phyloP scores from a whole-genome alignment of 2,113 vertebrate species.

The Paralichthys olivaceus region DNA sequence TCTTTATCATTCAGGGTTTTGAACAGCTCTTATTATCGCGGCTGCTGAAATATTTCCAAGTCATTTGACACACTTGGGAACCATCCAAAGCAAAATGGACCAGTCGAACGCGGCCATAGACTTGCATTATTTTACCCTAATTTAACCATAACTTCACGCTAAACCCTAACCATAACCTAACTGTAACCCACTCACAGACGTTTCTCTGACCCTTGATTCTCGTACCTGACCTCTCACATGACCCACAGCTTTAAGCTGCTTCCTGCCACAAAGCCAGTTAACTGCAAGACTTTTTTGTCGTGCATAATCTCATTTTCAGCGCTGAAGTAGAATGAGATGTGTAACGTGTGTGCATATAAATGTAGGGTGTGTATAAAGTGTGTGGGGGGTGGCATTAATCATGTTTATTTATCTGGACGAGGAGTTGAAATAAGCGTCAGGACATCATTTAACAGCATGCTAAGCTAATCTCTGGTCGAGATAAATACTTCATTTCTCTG shows the following conservation, averaged over 20 bases:
- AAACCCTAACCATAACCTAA: not conserved
- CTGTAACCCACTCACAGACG: not conserved
- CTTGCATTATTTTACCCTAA: not conserved
- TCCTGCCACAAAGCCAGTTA: conserved; percentile 69
- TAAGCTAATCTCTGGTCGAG: conserved; percentile 78
- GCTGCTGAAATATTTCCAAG: no score
- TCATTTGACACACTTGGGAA: no score
- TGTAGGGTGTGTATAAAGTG: conserved; percentile 6
- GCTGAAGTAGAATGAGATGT: conserved; percentile 52
- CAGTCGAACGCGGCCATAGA: not conserved
- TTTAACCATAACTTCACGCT: not conserved
- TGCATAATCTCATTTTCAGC: conserved; percentile 58
- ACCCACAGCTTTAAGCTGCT: conserved; percentile 64
- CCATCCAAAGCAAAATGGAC: no score
- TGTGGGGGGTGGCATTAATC: conserved; percentile 58
- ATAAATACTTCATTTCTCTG: conserved; percentile 82
- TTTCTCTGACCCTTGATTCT: conserved; percentile 16
- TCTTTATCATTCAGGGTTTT: no score
- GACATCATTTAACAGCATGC: conserved; percentile 78
- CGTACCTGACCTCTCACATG: conserved; percentile 65
- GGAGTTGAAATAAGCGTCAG: conserved; percentile 70
- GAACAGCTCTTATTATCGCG: no score
- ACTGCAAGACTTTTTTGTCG: conserved; percentile 65
- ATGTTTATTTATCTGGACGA: conserved; percentile 76
- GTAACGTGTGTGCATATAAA: conserved; percentile 31